Percentiles rank a stretch among this genome's conserved stretches.
Evolutionary conservation across 1,140 invertebrate genomes (phyloP).

Genomic region (Drosophila nigrodunni): DNA sequence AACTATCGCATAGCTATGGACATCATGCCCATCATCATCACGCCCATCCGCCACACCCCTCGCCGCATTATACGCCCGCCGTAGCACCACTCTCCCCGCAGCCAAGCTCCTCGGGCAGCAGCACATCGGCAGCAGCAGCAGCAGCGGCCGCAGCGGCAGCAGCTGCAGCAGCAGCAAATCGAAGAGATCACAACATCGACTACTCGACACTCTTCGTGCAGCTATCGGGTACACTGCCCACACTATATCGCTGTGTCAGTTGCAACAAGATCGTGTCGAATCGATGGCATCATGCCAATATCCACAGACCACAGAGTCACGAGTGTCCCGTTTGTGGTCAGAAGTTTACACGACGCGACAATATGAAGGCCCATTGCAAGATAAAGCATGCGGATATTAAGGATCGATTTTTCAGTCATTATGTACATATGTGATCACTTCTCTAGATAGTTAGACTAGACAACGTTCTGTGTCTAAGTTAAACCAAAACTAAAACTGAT

Average conservation of each 20-base stretch:
- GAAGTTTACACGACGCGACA: constrained; percentile 89
- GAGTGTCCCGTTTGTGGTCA: constrained; percentile 89
- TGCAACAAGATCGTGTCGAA: constrained; percentile 91
- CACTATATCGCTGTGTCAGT: constrained; percentile 82
- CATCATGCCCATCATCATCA: constrained; percentile 31
- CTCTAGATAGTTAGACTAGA: constrained; percentile 77
- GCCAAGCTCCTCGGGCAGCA: constrained; percentile 51
- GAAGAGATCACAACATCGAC: constrained; percentile 84
- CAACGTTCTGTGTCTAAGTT: background rate
- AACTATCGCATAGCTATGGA: constrained; percentile 35
- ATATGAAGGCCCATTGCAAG: constrained; percentile 89
- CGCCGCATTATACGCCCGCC: constrained; percentile 58
- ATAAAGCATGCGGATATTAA: constrained; percentile 88
- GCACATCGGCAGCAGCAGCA: constrained; percentile 49
- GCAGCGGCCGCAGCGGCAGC: constrained; percentile 58
- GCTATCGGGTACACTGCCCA: constrained; percentile 81
- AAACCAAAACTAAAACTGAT: background rate
- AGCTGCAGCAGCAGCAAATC: constrained; percentile 75
- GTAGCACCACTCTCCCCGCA: constrained; percentile 42
- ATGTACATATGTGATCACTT: constrained; percentile 86
- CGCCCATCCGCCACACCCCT: constrained; percentile 47
- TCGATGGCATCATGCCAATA: constrained; percentile 90
- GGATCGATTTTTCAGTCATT: constrained; percentile 84
- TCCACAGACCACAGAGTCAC: constrained; percentile 89
- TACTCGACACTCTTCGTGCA: constrained; percentile 84